These are phyloP conservation scores for Ectemnius cavifrons DNA, from an alignment of 2,888 invertebrate genomes.

Conservation along the genomic window DNA sequence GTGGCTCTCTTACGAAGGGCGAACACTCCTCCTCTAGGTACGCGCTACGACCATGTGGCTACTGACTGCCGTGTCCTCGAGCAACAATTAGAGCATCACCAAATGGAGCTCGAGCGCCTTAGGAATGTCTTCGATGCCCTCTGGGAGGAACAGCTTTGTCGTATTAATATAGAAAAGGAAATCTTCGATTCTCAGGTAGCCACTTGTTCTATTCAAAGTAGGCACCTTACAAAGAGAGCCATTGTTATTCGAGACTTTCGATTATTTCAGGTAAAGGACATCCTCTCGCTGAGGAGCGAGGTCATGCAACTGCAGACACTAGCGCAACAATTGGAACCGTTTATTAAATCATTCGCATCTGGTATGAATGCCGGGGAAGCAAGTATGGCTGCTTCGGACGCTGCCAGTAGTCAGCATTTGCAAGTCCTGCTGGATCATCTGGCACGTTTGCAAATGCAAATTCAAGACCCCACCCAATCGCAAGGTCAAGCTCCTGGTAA, in stretches of 20 bases:
- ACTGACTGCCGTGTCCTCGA: constrained; percentile 82
- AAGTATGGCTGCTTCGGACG: constrained; percentile 72
- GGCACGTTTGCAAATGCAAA: constrained; percentile 77
- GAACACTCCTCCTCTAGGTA: constrained; percentile 77
- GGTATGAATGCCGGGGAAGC: constrained; percentile 71
- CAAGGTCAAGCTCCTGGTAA: constrained; percentile 69
- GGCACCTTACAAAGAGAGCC: not conserved
- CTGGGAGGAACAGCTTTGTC: constrained; percentile 87
- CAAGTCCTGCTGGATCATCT: constrained; percentile 81
- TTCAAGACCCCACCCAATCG: constrained; percentile 53
- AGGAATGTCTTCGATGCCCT: constrained; percentile 82
- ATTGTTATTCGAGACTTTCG: not conserved
- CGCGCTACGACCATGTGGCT: constrained; percentile 80
- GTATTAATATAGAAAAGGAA: constrained; percentile 86
- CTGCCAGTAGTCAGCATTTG: constrained; percentile 79
- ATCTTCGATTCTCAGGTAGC: constrained; percentile 81
- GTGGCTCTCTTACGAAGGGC: constrained; percentile 82
- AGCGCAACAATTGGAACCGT: constrained; percentile 84
- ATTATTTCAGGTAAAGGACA: constrained; percentile 81
- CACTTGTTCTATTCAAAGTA: no score
- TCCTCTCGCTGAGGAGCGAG: constrained; percentile 83
- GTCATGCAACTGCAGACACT: constrained; percentile 83
- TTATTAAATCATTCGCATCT: constrained; percentile 81
- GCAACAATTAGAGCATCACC: constrained; percentile 82
- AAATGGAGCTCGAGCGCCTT: constrained; percentile 82